A percentile compares a stretch with the other conserved stretches of the same genome.
Conservation (phyloP, 1,140 invertebrate genomes). For the Anoplophora glabripennis region DNA sequence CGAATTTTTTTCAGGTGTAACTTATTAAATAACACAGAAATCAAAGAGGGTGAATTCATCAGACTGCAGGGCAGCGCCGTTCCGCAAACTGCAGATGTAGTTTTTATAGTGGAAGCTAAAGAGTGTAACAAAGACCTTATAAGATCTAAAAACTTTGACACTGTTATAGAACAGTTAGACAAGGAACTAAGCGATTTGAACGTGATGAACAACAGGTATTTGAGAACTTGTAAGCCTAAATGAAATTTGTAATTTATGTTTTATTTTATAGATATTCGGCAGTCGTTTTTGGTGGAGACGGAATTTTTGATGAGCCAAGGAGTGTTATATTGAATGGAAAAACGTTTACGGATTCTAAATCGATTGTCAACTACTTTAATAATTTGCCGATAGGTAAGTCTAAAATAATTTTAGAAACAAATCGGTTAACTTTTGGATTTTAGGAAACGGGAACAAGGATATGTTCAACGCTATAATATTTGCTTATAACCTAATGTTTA, state of each 20-base stretch:
- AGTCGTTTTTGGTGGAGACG: constrained; percentile 75
- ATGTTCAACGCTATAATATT: constrained; percentile 73
- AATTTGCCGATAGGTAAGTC: constrained; percentile 59
- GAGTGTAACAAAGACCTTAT: constrained; percentile 70
- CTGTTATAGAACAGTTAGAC: constrained; percentile 62
- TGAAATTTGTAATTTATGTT: neutral
- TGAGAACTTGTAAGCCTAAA: neutral
- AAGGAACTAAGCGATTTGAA: constrained; percentile 63
- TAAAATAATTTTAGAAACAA: neutral
- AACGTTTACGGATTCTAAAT: constrained; percentile 61
- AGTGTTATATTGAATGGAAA: constrained; percentile 65
- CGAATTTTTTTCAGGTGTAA: constrained; percentile 53
- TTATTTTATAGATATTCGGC: constrained; percentile 65
- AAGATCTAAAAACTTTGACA: constrained; percentile 63
- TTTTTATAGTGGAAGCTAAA: constrained; percentile 86
- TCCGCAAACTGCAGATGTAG: constrained; percentile 72
- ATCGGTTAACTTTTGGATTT: constrained; percentile 7
- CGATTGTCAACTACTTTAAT: constrained; percentile 60
- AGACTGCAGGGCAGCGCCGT: constrained; percentile 53
- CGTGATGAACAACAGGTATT: constrained; percentile 65
- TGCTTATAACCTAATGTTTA: constrained; percentile 72
- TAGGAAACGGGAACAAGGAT: constrained; percentile 62
- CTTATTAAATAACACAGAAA: constrained; percentile 60
- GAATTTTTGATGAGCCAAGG: constrained; percentile 66
- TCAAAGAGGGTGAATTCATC: constrained; percentile 70